Base-by-base conservation (phyloP, 1,140 invertebrate species). In the Rhynchophorus ferrugineus region DNA sequence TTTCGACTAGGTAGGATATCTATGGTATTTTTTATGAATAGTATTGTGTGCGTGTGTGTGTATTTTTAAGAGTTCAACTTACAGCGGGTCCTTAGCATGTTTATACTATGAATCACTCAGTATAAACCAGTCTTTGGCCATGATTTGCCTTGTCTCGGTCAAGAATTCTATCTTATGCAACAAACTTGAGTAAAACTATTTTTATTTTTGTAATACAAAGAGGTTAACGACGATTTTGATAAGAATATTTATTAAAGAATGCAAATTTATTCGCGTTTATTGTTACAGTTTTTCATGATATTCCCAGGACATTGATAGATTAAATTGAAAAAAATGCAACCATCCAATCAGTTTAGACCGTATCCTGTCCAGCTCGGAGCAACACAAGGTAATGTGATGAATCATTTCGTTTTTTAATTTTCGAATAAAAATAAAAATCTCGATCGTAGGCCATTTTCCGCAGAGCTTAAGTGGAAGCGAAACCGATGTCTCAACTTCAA, bases 401-500 rank as follows among this genome's bases (percentile, higher is more conserved):
- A n/a, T 45, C 5, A 43, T 18, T 43, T 17, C 11, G 11, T 8
- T 20, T 20, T 21, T 20, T 20, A 21, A 20, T 8, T 13, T 21
- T 21, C 13, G 9, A 14, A 8, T 24, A 11, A 17, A 3, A 18
- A 11, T 45, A 13, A 1, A 21, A 37, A 42, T 24, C 22, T 46
- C 47, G 5, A 38, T 47, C 21, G 16, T 11, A 62, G 57, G 60
- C 42, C 53, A 54, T 57, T 81, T 84, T 67, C 79, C 79, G 36
- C 82, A 83, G 71, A 86, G 83, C 67, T 72, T 85, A 57, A 87
- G 84, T 65, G 89, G 89, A 16, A 91, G 88, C 73, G 89, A 93
- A 70, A 91, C 89, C 17, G 89, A 93, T 76, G 82, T 91, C 39
- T 91, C 87, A 24, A 90, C 89, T 21, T 92, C 89, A 5, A 90